phyloP scores from a whole-genome alignment of 2,888 invertebrate species.

The Hyppa rectilinea region DNA sequence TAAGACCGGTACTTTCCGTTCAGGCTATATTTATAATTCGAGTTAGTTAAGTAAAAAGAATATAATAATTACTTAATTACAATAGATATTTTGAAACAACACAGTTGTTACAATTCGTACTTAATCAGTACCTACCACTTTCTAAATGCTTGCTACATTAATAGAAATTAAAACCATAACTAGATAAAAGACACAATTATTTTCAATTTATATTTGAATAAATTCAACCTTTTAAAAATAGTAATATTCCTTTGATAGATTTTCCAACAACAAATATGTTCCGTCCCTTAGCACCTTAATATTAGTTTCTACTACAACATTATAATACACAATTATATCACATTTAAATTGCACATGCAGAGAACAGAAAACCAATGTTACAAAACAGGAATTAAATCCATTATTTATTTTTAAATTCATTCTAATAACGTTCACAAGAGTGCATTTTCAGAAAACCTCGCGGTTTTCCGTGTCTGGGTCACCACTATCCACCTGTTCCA shows the following conservation, averaged over 20 bases:
- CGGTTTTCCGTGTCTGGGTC: conserved; percentile 70
- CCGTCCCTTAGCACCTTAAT: conserved; percentile 87
- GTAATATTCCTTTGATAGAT: conserved; percentile 71
- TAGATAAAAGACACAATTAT: conserved; percentile 65
- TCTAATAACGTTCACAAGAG: conserved; percentile 76
- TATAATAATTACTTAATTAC: conserved; percentile 55
- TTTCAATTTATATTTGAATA: conserved; percentile 66
- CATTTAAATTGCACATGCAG: conserved; percentile 89
- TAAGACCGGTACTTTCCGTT: conserved; percentile 44
- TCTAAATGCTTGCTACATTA: conserved; percentile 69
- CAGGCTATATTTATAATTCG: conserved; percentile 49
- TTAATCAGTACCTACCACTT: conserved; percentile 84
- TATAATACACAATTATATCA: conserved; percentile 84
- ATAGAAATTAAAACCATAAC: conserved; percentile 64
- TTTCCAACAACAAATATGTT: conserved; percentile 76
- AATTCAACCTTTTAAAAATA: conserved; percentile 68
- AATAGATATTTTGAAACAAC: conserved; percentile 79
- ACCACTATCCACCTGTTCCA: conserved; percentile 87
- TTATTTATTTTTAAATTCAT: conserved; percentile 56
- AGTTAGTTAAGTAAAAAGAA: conserved; percentile 46
- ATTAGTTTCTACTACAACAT: conserved; percentile 77
- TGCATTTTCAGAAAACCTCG: conserved; percentile 71
- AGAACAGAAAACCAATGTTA: conserved; percentile 70
- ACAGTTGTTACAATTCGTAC: conserved; percentile 89
- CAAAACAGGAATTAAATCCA: conserved; percentile 70